Evolutionary conservation across 2,113 vertebrate genomes (phyloP), one percentile per base, ranked within the genome.

Genomic region (Trachemys scripta): DNA sequence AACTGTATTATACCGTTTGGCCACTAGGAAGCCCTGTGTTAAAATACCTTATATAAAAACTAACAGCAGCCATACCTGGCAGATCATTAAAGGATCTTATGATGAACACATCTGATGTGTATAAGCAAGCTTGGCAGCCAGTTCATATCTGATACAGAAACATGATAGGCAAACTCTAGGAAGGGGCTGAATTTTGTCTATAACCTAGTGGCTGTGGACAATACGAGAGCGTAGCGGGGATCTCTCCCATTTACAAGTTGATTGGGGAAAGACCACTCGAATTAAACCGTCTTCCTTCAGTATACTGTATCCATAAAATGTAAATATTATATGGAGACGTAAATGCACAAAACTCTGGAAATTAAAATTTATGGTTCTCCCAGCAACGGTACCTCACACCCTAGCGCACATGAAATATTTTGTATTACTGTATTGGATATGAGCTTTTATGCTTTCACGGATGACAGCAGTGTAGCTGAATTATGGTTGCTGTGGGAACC

Each of bases 401-500:
- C 89, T 93, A 84, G 87, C 92, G 91, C 20, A 57, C 53, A 90
- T 65, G 62, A 85, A 79, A 65, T 47, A 95, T 95, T 94, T 65
- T 91, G 72, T 59, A 90, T 59, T 31, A 59, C 38, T 45, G n/a
- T 91, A 78, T 90, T 54, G 89, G 75, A 85, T 91, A 75, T 1
- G 7, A 95, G 95, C 83, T 96, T 97, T 93, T 96, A 92, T 96
- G 90, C 87, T 93, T 95, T 96, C 90, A 69, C 92, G 42, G n/a
- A 24, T 75, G 38, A 75, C 69, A 95, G 94, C 87, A 93, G 65
- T 25, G 4, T 95, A 57, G 89, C 57, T 97, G 95, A 97, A 94
- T 96, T 97, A 91, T 87, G 96, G 97, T 97, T 97, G 96, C 97
- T 97, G 96, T 97, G 96, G 97, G 96, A 97, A 97, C 97, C 95